Base-by-base conservation (phyloP, 2,888 invertebrate genomes). In the Eulithis testata region DNA sequence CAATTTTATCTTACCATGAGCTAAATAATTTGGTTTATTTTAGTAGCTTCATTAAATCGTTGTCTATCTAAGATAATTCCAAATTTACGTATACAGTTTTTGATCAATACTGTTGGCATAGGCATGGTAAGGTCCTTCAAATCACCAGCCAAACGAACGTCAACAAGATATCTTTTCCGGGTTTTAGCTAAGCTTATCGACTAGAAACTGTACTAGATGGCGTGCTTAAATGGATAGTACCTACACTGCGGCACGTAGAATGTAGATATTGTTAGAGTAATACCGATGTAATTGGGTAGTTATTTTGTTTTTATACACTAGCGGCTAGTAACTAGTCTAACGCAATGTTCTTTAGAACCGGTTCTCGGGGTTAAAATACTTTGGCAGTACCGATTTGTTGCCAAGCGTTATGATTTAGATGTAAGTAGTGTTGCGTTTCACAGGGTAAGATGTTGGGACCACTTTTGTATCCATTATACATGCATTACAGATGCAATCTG, bases 241-340 rank as follows among this genome's bases (percentile, higher is more conserved):
- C 3, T 31, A 31, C 31, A 31, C 31, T 31, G 31, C 6, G 31
- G 31, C 21, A 11, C 9, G 27, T 50, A 12, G 47, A 47, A 11
- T 21, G 27, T 50, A 12, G 47, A 47, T 59, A 59, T 65, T 59
- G 65, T 66, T 40, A 52, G 60, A 61, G 71, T 71, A 69, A 64
- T 64, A 61, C 60, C 68, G 66, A 60, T 63, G 76, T 82, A 83
- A 84, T 83, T 78, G 79, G 62, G 58, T 50, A 70, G 77, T 21
- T 21, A 21, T 82, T 84, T 80, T 77, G 82, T 77, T 78, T 81
- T 82, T 76, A 66, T 66, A 60, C 65, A 11, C 40, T 40, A 40
- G 40, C 40, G 31, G 31, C 31, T 31, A 31, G 31, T 31, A 4
- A 31, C 31, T 31, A 31, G 57, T 66, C 12, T 72, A 65, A 53